A percentile compares a stretch with the other conserved stretches of the same genome.
Evolutionary conservation across 2,888 invertebrate species (phyloP).

Genomic region (Fragum fragum): DNA sequence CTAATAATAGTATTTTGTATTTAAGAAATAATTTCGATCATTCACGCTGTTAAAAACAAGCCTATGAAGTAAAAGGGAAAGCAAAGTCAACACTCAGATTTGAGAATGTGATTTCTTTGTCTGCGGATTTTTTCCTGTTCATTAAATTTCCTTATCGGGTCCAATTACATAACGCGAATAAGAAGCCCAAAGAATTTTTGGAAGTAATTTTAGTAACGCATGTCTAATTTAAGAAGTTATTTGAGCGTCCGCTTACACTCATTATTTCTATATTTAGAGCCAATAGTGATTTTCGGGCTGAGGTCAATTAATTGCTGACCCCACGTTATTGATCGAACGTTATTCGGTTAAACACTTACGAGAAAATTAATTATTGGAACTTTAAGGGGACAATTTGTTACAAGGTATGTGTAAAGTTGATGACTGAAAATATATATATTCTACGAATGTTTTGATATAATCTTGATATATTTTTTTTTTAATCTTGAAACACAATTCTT

Average conservation of each 20-base stretch:
- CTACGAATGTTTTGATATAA: too few species aligned
- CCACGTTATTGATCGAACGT: not conserved
- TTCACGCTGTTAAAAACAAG: too few species aligned
- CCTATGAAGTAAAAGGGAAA: too few species aligned
- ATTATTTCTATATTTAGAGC: not conserved
- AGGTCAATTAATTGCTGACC: not conserved
- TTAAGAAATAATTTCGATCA: too few species aligned
- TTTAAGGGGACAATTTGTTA: too few species aligned
- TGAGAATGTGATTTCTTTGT: not conserved
- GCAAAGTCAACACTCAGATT: not conserved
- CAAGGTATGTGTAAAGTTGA: too few species aligned
- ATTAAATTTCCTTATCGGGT: conserved; percentile 1
- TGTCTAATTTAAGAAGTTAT: not conserved
- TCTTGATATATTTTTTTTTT: too few species aligned
- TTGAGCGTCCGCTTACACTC: not conserved
- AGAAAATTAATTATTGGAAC: too few species aligned
- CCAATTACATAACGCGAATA: not conserved
- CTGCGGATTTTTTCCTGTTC: not conserved
- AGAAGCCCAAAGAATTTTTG: not conserved
- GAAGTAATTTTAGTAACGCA: conserved; percentile 2
- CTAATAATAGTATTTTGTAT: too few species aligned
- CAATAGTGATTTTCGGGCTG: not conserved
- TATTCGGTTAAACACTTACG: not conserved
- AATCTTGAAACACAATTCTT: too few species aligned
- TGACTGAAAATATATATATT: too few species aligned